Conservation (phyloP, 2,888 invertebrate genomes). For the Eurois occulta region DNA sequence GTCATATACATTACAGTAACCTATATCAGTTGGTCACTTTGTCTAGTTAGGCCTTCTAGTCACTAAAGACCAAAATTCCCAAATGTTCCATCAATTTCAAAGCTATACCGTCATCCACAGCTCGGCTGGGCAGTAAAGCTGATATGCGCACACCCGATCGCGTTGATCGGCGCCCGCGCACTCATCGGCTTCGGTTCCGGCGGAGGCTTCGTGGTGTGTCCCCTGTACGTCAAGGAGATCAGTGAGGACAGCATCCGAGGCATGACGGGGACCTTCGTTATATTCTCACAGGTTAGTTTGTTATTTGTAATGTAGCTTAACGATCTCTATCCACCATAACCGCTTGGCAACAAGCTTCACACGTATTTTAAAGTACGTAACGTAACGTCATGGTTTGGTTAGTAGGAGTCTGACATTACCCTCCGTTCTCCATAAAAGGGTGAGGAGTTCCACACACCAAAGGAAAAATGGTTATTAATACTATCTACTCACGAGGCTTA, state of each 20-base stretch:
- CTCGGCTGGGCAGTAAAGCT: constrained; percentile 87
- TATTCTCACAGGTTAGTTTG: constrained; percentile 84
- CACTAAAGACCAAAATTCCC: neutral
- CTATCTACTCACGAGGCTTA: too few relatives aligned
- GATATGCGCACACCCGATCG: constrained; percentile 78
- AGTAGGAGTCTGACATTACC: too few relatives aligned
- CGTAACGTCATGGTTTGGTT: too few relatives aligned
- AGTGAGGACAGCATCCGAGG: constrained; percentile 88
- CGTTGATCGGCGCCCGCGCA: constrained; percentile 83
- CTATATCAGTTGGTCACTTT: neutral
- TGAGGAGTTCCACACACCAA: too few relatives aligned
- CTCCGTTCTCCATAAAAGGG: too few relatives aligned
- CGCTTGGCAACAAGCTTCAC: too few relatives aligned
- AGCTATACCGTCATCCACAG: constrained; percentile 67
- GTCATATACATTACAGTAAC: too few relatives aligned
- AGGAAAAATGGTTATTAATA: too few relatives aligned
- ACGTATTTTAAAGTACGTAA: too few relatives aligned
- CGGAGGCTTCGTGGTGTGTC: constrained; percentile 86
- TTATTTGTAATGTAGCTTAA: too few relatives aligned
- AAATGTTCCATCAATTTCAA: neutral
- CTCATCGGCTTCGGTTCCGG: constrained; percentile 87
- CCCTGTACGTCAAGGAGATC: constrained; percentile 87
- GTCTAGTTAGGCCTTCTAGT: neutral
- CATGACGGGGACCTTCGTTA: constrained; percentile 87
- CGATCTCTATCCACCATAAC: too few relatives aligned